Conservation (phyloP, 1,140 invertebrate species). For the Linepithema humile region DNA sequence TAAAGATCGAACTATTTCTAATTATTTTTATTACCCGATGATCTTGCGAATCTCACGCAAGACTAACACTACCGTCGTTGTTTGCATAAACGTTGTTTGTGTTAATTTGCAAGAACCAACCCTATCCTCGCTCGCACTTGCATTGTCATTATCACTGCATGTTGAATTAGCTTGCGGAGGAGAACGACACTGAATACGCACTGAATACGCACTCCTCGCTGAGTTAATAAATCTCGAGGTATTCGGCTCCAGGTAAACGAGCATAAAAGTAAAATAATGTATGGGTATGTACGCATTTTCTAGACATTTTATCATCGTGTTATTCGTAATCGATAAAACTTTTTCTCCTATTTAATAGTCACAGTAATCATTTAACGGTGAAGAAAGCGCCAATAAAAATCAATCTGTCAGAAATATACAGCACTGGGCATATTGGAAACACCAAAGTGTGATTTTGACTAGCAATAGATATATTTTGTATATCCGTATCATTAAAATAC, state of each 20-base stretch:
- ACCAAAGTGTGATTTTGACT: neutral
- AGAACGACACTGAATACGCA: slow-evolving; percentile 48
- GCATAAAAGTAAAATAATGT: neutral
- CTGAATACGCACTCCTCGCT: neutral
- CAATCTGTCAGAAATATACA: neutral
- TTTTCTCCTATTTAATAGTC: neutral
- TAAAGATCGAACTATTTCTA: too few relatives aligned
- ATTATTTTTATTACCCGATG: too few relatives aligned
- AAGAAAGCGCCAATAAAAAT: neutral
- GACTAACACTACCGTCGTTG: neutral
- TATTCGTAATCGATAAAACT: neutral
- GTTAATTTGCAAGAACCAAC: slow-evolving; percentile 51
- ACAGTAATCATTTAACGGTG: neutral
- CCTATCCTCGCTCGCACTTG: slow-evolving; percentile 8
- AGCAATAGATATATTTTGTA: neutral
- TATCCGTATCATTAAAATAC: neutral
- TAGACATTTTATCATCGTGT: neutral
- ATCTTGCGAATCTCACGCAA: neutral
- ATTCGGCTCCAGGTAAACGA: neutral
- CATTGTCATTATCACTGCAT: slow-evolving; percentile 46
- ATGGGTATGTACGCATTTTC: neutral
- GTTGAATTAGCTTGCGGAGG: slow-evolving; percentile 41
- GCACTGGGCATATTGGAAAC: neutral
- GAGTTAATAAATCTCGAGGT: neutral
- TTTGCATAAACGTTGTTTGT: slow-evolving; percentile 50